These are phyloP conservation scores for Phoxinus phoxinus DNA, from an alignment of 2,113 vertebrate genomes.

Conservation along the genomic window DNA sequence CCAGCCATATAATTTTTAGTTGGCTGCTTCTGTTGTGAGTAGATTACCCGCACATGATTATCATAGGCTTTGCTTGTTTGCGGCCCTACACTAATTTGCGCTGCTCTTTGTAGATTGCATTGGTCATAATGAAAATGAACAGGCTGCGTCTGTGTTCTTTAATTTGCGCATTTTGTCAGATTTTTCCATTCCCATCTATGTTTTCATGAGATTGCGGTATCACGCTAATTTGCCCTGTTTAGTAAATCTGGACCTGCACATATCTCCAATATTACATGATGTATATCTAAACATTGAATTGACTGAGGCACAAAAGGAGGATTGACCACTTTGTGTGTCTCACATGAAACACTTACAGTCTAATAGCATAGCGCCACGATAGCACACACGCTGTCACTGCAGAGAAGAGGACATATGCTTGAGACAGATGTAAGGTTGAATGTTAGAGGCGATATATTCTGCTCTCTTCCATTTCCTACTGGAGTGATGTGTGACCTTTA, in stretches of 20 bases:
- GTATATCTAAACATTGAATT: background rate
- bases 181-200: too few relatives aligned
- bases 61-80: too few relatives aligned
- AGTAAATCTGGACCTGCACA: background rate
- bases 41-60: too few relatives aligned
- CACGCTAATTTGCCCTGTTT: too few relatives aligned
- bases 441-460: conserved; percentile 12
- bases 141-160: too few relatives aligned
- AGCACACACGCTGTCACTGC: background rate
- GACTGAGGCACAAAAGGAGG: background rate
- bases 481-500: conserved; percentile 56
- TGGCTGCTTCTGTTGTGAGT: too few relatives aligned
- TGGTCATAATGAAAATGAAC: too few relatives aligned
- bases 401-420: conserved; percentile 15
- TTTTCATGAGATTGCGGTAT: too few relatives aligned
- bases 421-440: conserved; percentile 42
- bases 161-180: too few relatives aligned
- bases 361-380: background rate
- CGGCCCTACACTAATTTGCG: too few relatives aligned
- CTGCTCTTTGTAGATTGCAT: too few relatives aligned
- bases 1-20: too few relatives aligned
- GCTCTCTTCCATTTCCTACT: conserved; percentile 31
- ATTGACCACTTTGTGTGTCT: background rate
- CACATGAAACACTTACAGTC: background rate
- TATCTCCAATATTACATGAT: background rate